Conservation (phyloP, 2,797 vertebrate species). For the Odontamblyopus lacepedii region DNA sequence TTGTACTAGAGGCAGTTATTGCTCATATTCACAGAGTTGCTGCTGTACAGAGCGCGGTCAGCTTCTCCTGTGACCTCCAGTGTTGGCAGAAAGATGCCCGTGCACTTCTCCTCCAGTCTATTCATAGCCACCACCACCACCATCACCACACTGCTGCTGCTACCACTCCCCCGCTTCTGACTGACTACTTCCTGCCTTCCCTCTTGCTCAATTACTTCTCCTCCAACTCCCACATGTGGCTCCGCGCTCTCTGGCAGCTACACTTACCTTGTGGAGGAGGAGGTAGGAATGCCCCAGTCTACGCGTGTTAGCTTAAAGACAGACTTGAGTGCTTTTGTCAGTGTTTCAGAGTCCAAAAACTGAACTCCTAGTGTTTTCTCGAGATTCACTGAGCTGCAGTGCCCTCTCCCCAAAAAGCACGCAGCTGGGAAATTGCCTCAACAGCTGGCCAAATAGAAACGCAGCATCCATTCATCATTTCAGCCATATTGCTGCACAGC, state of each 20-base stretch:
- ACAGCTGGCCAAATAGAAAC: conserved; percentile 46
- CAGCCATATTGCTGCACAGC: conserved; percentile 29
- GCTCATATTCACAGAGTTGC: conserved; percentile 32
- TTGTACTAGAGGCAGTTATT: conserved; percentile 30
- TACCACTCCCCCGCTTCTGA: conserved; percentile 54
- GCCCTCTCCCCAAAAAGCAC: conserved; percentile 11
- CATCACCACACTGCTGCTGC: conserved; percentile 18
- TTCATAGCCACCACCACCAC: conserved; percentile 54
- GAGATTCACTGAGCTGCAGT: conserved; percentile 30
- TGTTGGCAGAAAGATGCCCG: conserved; percentile 37
- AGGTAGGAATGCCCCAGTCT: conserved; percentile 39
- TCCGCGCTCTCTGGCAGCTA: conserved; percentile 58
- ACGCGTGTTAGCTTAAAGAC: conserved; percentile 34
- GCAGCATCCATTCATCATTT: conserved; percentile 34
- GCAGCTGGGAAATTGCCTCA: conserved; percentile 29
- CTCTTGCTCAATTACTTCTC: conserved; percentile 70
- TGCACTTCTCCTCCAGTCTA: conserved; percentile 55
- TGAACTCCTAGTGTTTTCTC: conserved; percentile 22
- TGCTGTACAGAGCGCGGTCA: conserved; percentile 33
- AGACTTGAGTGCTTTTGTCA: conserved; percentile 21
- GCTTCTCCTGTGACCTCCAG: conserved; percentile 47
- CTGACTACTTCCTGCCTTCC: conserved; percentile 61
- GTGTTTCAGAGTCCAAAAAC: conserved; percentile 18
- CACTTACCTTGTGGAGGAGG: conserved; percentile 63
- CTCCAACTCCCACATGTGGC: conserved; percentile 71